Base-by-base conservation (phyloP, 2,113 vertebrate genomes). In the Cervus canadensis region DNA sequence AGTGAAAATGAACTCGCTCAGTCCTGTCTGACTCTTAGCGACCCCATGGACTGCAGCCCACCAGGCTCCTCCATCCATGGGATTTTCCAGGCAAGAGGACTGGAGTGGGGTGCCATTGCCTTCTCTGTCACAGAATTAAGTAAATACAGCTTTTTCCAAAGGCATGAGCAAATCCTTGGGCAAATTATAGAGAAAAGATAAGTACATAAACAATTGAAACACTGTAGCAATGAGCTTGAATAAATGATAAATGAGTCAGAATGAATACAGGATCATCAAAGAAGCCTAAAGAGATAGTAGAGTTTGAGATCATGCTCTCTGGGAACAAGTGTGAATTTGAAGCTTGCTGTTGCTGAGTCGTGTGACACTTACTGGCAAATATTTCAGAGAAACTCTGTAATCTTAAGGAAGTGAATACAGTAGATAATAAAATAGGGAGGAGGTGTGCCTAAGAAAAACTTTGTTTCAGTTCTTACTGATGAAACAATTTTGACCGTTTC, bases 21-120 rank as follows among this genome's bases (percentile, higher is more conserved):
- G 48, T 50, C 48, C 1, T 14, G 48, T 50, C 48, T 0, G 12
- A 50, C 48, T 13, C 48, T 50, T 50, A 3, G 48, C 3, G 1
- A 13, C 48, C 48, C 48, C 48, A 50, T 4, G 48, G 48, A 50
- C 48, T 50, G 48, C 48, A 50, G 48, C 48, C 48, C 12, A 50
- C 48, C 48, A 50, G 48, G 12, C 48, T 50, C 12, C 48, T 50
- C 48, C 12, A 4, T 50, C 48, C 48, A 50, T 13, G 48, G 48
- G 48, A 50, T 50, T 50, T 50, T 50, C 48, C 48, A 50, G 48
- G 12, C 48, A 50, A 50, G 48, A 50, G 13, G 1, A 50, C 48
- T 50, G 48, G 13, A 13, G 12, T 50, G 48, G 13, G 12, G 12
- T 50, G 48, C 48, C 48, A 14, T 13, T 50, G 48, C 48, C 48